phyloP scores from a whole-genome alignment of 2,888 invertebrate genomes.

The Troglohyphantes excavatus region DNA sequence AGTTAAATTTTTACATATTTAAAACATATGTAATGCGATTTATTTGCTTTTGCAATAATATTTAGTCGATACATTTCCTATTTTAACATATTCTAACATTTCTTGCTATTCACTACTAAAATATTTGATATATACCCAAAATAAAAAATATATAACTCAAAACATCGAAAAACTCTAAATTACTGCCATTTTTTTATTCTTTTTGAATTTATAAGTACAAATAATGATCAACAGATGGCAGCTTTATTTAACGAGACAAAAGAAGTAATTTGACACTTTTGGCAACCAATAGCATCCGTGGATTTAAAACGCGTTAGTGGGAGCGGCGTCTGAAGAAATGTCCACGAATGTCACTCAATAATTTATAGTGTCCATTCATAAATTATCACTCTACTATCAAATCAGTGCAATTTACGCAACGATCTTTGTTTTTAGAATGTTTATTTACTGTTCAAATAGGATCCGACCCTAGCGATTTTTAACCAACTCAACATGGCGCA shows the following conservation, averaged over 20 bases:
- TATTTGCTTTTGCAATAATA: no score
- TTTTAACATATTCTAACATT: no score
- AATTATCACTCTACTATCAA: not conserved
- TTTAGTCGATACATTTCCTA: no score
- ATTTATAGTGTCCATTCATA: slow-evolving; percentile 43
- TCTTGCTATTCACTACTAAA: no score
- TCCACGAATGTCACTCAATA: slow-evolving; percentile 59
- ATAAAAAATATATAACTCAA: no score
- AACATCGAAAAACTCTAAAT: not conserved
- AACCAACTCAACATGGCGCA: slow-evolving; percentile 75
- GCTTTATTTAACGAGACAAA: slow-evolving; percentile 64
- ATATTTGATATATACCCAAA: no score
- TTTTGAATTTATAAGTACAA: slow-evolving; percentile 49
- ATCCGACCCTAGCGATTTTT: slow-evolving; percentile 15
- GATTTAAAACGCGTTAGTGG: slow-evolving; percentile 75
- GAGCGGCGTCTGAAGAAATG: slow-evolving; percentile 69
- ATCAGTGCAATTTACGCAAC: not conserved
- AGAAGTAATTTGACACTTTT: slow-evolving; percentile 78
- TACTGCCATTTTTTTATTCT: not conserved
- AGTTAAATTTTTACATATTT: no score
- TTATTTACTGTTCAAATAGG: slow-evolving; percentile 31
- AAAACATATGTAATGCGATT: no score
- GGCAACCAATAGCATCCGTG: slow-evolving; percentile 61
- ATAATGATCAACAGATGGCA: slow-evolving; percentile 78
- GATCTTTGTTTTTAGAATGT: slow-evolving; percentile 33